Percentiles rank a stretch among this genome's conserved stretches.
Conservation (phyloP, 2,113 vertebrate genomes). For the Cricetomys ansorgei region DNA sequence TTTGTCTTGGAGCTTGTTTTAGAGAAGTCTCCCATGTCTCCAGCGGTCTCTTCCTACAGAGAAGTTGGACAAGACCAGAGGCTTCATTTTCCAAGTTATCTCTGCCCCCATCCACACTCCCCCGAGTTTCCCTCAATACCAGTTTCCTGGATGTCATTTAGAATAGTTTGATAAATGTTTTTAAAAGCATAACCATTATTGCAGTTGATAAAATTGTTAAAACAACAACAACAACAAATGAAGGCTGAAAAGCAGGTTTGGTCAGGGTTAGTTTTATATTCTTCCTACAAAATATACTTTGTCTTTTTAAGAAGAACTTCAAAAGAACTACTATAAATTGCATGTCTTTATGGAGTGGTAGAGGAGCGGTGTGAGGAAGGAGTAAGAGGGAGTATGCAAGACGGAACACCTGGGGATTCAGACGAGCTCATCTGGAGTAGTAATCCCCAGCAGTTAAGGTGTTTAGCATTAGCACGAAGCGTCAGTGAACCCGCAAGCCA, state of each 20-base stretch:
- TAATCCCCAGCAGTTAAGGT: neutral
- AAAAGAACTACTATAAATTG: neutral
- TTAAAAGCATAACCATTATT: neutral
- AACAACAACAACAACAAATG: neutral
- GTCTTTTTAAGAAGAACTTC: conserved; percentile 2
- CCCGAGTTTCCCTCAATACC: neutral
- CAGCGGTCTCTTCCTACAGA: conserved; percentile 75
- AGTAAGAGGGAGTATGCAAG: neutral
- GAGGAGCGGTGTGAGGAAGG: neutral
- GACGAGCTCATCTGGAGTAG: neutral
- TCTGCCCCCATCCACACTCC: neutral
- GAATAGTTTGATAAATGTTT: neutral
- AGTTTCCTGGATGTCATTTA: neutral
- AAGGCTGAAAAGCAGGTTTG: conserved; percentile 8
- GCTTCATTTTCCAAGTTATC: neutral
- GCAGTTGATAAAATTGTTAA: neutral
- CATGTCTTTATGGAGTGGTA: neutral
- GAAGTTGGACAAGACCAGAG: conserved; percentile 67
- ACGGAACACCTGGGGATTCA: neutral
- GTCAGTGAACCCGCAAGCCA: neutral
- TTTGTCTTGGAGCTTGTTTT: conserved; percentile 54
- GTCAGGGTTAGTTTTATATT: neutral
- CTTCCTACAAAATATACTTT: neutral
- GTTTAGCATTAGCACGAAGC: neutral
- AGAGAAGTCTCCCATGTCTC: conserved; percentile 66